These are phyloP conservation scores for Enteromius paludinosus DNA, from an alignment of 2,797 vertebrate species.

Conservation along the genomic window DNA sequence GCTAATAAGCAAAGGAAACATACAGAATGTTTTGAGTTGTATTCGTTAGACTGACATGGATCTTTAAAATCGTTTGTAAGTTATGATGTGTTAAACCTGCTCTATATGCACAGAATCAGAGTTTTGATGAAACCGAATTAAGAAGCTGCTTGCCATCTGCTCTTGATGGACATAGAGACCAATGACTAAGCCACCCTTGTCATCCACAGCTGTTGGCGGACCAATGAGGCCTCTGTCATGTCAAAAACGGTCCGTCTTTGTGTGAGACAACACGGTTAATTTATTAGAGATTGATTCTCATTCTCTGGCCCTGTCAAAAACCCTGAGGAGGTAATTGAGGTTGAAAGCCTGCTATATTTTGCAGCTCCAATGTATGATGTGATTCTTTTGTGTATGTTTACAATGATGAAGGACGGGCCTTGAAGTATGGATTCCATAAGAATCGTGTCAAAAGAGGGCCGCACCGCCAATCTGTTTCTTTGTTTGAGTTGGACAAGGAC, in stretches of 20 bases:
- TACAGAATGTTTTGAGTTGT: background rate
- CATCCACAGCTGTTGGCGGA: slow-evolving; percentile 61
- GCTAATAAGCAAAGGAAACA: background rate
- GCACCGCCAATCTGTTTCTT: slow-evolving; percentile 46
- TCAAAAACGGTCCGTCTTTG: slow-evolving; percentile 51
- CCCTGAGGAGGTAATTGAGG: slow-evolving; percentile 64
- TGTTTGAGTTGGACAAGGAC: slow-evolving; percentile 52
- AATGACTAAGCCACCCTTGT: slow-evolving; percentile 58
- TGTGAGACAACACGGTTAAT: slow-evolving; percentile 58
- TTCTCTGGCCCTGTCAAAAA: slow-evolving; percentile 53
- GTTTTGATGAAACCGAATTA: slow-evolving; percentile 23
- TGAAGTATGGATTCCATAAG: slow-evolving; percentile 63
- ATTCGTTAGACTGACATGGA: background rate
- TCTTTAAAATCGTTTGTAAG: background rate
- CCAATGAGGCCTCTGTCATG: slow-evolving; percentile 43
- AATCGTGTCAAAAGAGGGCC: slow-evolving; percentile 53
- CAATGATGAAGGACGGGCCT: slow-evolving; percentile 59
- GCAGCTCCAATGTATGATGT: slow-evolving; percentile 46
- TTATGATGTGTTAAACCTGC: background rate
- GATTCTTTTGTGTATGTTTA: slow-evolving; percentile 59
- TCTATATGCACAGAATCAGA: background rate
- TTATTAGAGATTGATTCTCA: slow-evolving; percentile 66
- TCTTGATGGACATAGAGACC: slow-evolving; percentile 60
- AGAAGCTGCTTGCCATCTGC: slow-evolving; percentile 47
- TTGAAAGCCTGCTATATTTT: slow-evolving; percentile 63